Base-by-base conservation (phyloP, 2,797 vertebrate species). In the Crypturellus tataupa region DNA sequence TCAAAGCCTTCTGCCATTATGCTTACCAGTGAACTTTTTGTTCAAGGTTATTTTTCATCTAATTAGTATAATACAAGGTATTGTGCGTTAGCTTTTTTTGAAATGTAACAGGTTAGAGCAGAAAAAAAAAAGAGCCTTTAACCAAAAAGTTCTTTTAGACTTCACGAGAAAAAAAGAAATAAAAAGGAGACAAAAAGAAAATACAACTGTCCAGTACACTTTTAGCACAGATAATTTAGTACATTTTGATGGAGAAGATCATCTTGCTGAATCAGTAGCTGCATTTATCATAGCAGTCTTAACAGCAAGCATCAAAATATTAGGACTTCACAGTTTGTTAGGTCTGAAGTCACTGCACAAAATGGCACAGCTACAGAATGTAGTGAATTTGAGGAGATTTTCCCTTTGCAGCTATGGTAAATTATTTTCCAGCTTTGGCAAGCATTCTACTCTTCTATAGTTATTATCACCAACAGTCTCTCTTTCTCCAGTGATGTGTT, bases 31-130 rank as follows among this genome's bases (percentile, higher is more conserved):
- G 64, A 77, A 90, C 67, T 72, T 87, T 87, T 85, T 88, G 53
- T 88, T 93, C 70, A 77, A 39, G 39, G 24, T 91, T 91, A 68
- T 91, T 95, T 92, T 92, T 94, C 70, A 20, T 94, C 82, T 85
- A 81, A 53, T 89, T 86, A 65, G 40, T 3, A 4, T 78, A 62
- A 87, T 82, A 49, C 5, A 77, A 78, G 60, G 11, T 79, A 85
- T 39, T 71, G 82, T 91, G 44, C 60, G 71, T 68, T 87, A 76
- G 58, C n/a, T 56, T 65, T 72, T 51, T 94, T 79, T 39, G 0
- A 80, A 87, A 72, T 89, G 33, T 19, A 91, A 53, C 18, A 53
- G 47, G 81, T 71, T 80, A 71, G 31, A 24, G 51, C 47, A 35
- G 63, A 42, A 85, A 79, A 58, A 72, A 39, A 39, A 39, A 39